Evolutionary conservation across 2,888 invertebrate genomes (phyloP), one percentile per base, ranked within the genome.

Genomic region (Netelia fuscicornis): DNA sequence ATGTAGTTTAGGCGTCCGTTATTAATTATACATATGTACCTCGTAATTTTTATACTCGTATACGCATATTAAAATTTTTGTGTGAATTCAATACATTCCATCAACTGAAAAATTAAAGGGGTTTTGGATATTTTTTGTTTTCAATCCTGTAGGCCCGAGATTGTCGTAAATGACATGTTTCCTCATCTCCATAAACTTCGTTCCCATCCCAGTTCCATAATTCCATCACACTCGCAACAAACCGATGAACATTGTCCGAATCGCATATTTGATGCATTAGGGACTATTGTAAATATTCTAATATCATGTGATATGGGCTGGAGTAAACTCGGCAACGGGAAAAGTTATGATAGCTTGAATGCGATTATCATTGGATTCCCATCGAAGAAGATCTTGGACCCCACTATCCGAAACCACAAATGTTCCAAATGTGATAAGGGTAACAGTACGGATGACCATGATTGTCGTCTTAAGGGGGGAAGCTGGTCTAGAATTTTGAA

Each of bases 301-400:
- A 62, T 84, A 56, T 79, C 84, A 11, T 84, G 86, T 56, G 83
- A 83, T 64, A 86, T 87, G 85, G 79, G 71, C 48, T 83, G 79
- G 81, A 42, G 20, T 56, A 56, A 56, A 56, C 56, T 17, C 56
- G 56, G 56, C 56, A 30, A 30, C 30, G 30, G 30, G 30, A 30
- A 5, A 2, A 30, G 30, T 30, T 30, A 30, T 30, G 30, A 56
- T 17, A 56, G 56, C 17, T 56, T 56, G 56, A 56, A 56, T 20
- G 17, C 56, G 56, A 56, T 83, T 6, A 54, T 86, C 42, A 86
- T 87, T 60, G 86, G 86, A 30, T 77, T 79, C 58, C 65, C 78
- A 8, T 72, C 75, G 37, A 62, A 80, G 17, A 82, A 86, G 77
- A 58, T 85, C 23, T 64, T 88, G 10, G 85, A 82, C 56, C 86